Evolutionary conservation across 2,113 vertebrate genomes (phyloP).

Genomic region (Nycticorax nycticorax): DNA sequence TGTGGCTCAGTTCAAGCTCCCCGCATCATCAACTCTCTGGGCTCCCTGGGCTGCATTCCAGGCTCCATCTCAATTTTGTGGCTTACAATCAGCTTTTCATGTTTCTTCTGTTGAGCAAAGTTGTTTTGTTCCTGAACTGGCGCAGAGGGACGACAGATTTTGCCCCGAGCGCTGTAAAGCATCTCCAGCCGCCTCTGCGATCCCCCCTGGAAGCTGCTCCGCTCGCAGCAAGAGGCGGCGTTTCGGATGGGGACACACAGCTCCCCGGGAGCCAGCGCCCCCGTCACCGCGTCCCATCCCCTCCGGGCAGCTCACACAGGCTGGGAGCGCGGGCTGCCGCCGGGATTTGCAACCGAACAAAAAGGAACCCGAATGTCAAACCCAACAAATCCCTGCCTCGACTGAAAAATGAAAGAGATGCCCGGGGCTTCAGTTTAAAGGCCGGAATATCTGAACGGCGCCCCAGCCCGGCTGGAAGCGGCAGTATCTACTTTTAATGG

Average conservation of each 20-base stretch:
- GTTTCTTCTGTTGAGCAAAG: not conserved
- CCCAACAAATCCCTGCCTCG: not conserved
- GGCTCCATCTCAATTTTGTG: not conserved
- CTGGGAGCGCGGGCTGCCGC: not conserved
- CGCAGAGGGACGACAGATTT: not conserved
- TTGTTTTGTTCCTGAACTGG: not conserved
- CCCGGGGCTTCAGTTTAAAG: not conserved
- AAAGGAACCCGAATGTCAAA: not conserved
- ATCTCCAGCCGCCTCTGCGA: not conserved
- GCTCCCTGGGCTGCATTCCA: not conserved
- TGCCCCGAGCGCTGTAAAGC: not conserved
- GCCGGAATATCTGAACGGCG: not conserved
- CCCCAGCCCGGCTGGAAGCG: not conserved
- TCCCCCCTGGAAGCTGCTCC: not conserved
- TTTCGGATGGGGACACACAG: no score
- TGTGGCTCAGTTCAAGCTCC: not conserved
- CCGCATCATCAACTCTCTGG: not conserved
- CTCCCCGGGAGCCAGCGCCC: not conserved
- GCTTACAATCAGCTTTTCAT: not conserved
- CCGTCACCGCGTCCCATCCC: not conserved
- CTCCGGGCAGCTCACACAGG: not conserved
- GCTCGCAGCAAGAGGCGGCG: not conserved
- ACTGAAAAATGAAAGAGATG: not conserved
- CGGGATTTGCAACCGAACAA: not conserved
- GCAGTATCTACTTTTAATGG: not conserved